Evolutionary conservation across 2,888 invertebrate genomes (phyloP).

Genomic region (Arrhopalites spinosus): DNA sequence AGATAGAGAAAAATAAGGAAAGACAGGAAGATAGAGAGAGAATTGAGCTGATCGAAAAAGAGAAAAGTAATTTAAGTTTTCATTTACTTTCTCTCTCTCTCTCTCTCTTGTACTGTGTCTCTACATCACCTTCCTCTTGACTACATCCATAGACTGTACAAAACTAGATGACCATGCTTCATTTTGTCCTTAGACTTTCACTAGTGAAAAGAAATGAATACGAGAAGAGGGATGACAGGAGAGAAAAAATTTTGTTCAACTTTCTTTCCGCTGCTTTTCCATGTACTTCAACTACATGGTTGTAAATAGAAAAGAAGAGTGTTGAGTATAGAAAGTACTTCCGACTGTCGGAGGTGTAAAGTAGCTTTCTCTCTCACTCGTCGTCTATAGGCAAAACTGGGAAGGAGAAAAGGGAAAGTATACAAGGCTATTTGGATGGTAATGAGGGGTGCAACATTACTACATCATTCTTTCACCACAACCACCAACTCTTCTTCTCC

Average conservation of each 20-base stretch:
- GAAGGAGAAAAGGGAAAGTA: slow-evolving; percentile 12
- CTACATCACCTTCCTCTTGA: too few relatives aligned
- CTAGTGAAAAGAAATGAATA: too few relatives aligned
- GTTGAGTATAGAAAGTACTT: too few relatives aligned
- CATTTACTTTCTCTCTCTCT: neutral
- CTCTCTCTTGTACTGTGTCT: too few relatives aligned
- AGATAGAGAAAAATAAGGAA: neutral
- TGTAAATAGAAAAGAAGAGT: slow-evolving; percentile 16
- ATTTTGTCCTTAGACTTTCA: neutral
- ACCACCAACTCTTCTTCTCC: neutral
- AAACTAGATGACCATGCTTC: too few relatives aligned
- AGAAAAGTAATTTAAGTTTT: slow-evolving; percentile 20
- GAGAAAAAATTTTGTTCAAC: neutral
- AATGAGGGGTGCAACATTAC: slow-evolving; percentile 43
- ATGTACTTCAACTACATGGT: neutral
- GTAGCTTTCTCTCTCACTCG: neutral
- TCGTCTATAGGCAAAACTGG: neutral
- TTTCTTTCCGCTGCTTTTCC: neutral
- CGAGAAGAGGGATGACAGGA: neutral
- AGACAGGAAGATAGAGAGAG: neutral
- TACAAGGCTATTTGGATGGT: slow-evolving; percentile 46
- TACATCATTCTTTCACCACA: slow-evolving; percentile 12
- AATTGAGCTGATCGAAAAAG: slow-evolving; percentile 10
- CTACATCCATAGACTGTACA: too few relatives aligned
- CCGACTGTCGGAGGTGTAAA: slow-evolving; percentile 21